Evolutionary conservation across 2,888 invertebrate genomes (phyloP), one percentile per base, ranked within the genome.

Genomic region (Andrena dorsata): DNA sequence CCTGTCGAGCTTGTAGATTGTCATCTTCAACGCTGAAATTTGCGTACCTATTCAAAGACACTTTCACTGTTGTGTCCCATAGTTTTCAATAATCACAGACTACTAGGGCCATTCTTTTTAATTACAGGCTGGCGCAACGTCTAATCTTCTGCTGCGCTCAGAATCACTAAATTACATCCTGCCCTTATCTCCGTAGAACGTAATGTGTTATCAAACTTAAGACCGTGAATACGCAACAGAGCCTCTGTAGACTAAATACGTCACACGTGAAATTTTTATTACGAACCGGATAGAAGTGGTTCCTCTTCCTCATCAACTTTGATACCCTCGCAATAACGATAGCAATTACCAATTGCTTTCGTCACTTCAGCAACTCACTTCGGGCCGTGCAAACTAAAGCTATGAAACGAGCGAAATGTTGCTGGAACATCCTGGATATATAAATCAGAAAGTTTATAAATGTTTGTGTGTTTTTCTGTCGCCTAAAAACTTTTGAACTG

Each of bases 21-120:
- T n/a, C 41, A 2, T 6, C 13, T 65, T 35, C 35, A 1, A 8
- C 3, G 41, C 41, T 5, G 41, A 41, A 28, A 51, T 53, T 32
- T 68, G 6, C 68, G 2, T 13, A 23, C n/a, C n/a, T 41, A n/a
- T 58, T 58, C n/a, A 26, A 49, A 6, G 35, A 28, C n/a, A 78
- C 78, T 80, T 80, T 79, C 79, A 72, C 71, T 72, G 65, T 72
- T 49, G 41, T 20, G n/a, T 35, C 13, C 28, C n/a, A 26, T 32
- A 32, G 32, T 66, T 79, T 53, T 30, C 35, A 8, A 61, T 68
- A 66, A 68, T 76, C 23, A 16, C 4, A 35, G 28, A 0, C 7
- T 32, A 72, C 10, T 49, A 65, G 2, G 49, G 47, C 58, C 26
- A 35, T 64, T 71, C 23, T 58, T 56, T 63, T 20, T 41, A n/a